These are phyloP conservation scores for Aurelia aurita complex sp. Pacific DNA, from an alignment of 30 jellyfish, hydroid and myxozoan genomes.

Conservation along the genomic window DNA sequence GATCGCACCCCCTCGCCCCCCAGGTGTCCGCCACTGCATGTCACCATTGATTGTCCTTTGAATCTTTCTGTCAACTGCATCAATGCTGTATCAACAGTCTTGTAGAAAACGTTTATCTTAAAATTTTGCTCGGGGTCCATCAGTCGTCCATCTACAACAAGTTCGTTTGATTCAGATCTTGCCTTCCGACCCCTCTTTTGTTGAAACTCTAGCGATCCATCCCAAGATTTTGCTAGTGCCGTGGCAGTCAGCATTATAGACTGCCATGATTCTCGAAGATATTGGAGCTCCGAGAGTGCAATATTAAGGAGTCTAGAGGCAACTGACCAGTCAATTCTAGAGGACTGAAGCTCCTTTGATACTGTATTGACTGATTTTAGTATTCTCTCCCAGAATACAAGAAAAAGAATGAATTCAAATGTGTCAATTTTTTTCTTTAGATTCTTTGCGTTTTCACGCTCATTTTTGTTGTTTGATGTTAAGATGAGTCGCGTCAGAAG, in stretches of 20 bases:
- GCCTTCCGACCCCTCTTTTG: slow-evolving; percentile 17
- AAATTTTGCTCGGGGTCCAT: slow-evolving; percentile 15
- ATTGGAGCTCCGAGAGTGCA: slow-evolving; percentile 12
- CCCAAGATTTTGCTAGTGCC: too few species aligned
- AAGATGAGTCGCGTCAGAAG: slow-evolving; percentile 34
- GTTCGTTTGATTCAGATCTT: slow-evolving; percentile 19
- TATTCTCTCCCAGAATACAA: not conserved
- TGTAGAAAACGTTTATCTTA: slow-evolving; percentile 17
- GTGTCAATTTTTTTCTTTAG: slow-evolving; percentile 13
- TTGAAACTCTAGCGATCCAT: too few species aligned
- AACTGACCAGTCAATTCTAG: not conserved
- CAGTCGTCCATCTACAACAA: slow-evolving; percentile 23
- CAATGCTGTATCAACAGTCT: not conserved
- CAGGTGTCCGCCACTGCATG: not conserved
- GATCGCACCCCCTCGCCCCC: too few species aligned
- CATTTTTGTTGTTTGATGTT: not conserved
- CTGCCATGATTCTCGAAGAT: slow-evolving; percentile 13
- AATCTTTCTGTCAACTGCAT: slow-evolving; percentile 43
- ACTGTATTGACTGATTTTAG: not conserved
- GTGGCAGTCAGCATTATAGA: too few species aligned
- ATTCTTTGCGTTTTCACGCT: slow-evolving; percentile 22
- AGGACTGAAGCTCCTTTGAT: slow-evolving; percentile 12
- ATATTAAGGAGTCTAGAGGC: not conserved
- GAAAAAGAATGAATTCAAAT: slow-evolving; percentile 35
- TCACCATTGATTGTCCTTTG: slow-evolving; percentile 29